Evolutionary conservation across 1,140 invertebrate genomes (phyloP), one percentile per base, ranked within the genome.

Genomic region (Panagrolaimus sp.): DNA sequence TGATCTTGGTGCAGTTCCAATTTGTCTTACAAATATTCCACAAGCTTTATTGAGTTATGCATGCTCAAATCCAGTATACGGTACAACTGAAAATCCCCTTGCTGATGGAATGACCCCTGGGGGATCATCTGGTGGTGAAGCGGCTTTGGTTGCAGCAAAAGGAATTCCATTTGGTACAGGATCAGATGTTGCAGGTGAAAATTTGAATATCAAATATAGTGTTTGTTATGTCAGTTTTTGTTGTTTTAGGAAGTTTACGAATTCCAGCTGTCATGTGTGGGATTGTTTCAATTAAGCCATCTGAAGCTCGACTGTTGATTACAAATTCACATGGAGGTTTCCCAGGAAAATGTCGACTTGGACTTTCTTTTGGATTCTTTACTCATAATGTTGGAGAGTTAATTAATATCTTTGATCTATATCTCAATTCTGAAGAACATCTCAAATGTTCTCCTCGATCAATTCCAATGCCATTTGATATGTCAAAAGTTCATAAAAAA

Each of bases 1-100:
- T n/a, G 65, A 72, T 26, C 71, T 78, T 24, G 85, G 85, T 24
- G 84, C 83, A n/a, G 73, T 86, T 26, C 86, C 86, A 1, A 86
- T 86, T 75, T 82, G 81, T 43, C 80, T 84, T 70, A 87, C 86
- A 10, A 86, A 87, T 71, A 76, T 86, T 1, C 85, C 86, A 8
- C 86, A 87, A 68, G 77, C 76, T n/a, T 66, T 84, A 26, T 44
- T 84, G 4, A 78, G 75, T 21, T 83, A 72, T 65, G 76, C 78
- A n/a, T 82, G 80, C 67, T 78, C 80, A 7, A 83, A 83, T 65
- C 62, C 80, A 1, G 76, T 82, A 4, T 83, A 83, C 64, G 82
- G 82, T 4, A 81, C 78, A 1, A 83, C 80, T 1, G 24, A 6
- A 15, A 83, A 82, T 71, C 80, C 80, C 43, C 71, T 69, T 73